Evolutionary conservation across 2,113 vertebrate genomes (phyloP).

Genomic region (Paracanthobrama guichenoti): DNA sequence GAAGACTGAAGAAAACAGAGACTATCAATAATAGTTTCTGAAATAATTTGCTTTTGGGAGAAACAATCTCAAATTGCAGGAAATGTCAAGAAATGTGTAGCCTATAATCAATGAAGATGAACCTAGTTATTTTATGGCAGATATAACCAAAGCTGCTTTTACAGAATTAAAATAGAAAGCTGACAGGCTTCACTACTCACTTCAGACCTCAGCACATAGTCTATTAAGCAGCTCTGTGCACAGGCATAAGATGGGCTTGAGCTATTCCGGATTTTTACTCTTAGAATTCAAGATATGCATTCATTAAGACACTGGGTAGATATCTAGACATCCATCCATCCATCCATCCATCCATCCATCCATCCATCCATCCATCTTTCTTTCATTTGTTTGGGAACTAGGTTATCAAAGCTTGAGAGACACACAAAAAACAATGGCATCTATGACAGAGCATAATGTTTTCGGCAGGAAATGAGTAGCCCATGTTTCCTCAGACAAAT

Average conservation of each 20-base stretch:
- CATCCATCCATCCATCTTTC: not conserved
- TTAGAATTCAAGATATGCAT: constrained; percentile 14
- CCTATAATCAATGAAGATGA: constrained; percentile 22
- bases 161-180: constrained; percentile 50
- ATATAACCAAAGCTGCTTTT: constrained; percentile 40
- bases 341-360: not conserved
- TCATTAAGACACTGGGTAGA: not conserved
- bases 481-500: constrained; percentile 30
- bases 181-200: constrained; percentile 28
- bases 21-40: not conserved
- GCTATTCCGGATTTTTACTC: not conserved
- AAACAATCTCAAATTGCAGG: not conserved
- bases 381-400: constrained; percentile 45
- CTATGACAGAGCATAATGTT: constrained; percentile 22
- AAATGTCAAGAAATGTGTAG: not conserved
- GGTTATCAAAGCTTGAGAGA: constrained; percentile 13
- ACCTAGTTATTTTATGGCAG: constrained; percentile 28
- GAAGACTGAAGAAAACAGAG: not conserved
- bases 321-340: no score
- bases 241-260: not conserved
- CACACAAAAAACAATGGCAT: constrained; percentile 21
- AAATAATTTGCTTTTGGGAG: not conserved
- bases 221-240: constrained; percentile 26
- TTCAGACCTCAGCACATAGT: constrained; percentile 39
- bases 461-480: not conserved